Percentiles rank a stretch among this genome's conserved stretches.
These are phyloP conservation scores for Bactericera cockerelli DNA, from an alignment of 1,140 invertebrate species.

Conservation along the genomic window DNA sequence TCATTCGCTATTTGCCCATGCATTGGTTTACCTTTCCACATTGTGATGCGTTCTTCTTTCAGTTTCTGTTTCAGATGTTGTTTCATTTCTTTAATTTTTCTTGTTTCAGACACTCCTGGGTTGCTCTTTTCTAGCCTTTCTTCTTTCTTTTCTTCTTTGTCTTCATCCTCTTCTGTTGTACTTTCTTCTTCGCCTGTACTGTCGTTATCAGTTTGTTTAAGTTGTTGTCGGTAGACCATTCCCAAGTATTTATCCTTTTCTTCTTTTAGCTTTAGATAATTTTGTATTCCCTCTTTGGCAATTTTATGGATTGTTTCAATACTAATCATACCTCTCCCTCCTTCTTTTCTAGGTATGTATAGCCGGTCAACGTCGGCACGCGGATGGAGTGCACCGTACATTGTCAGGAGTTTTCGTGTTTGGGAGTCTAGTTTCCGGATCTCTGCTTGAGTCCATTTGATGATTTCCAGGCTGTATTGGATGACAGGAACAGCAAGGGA, in stretches of 20 bases:
- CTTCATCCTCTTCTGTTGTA: neutral
- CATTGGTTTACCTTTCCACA: neutral
- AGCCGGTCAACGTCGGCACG: conserved; percentile 15
- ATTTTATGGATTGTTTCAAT: neutral
- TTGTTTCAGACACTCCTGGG: neutral
- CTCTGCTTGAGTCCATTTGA: neutral
- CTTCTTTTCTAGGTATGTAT: conserved; percentile 11
- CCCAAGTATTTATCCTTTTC: neutral
- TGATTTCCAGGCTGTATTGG: conserved; percentile 3
- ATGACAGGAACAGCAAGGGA: neutral
- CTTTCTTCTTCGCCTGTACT: no score
- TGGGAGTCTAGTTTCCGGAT: conserved; percentile 7
- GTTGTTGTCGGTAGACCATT: neutral
- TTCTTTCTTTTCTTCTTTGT: neutral
- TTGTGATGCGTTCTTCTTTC: neutral
- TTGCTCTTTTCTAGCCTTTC: neutral
- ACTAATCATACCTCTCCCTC: neutral
- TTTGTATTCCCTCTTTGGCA: neutral
- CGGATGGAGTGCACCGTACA: conserved; percentile 13
- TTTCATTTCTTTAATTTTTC: neutral
- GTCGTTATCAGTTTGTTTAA: neutral
- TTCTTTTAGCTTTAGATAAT: neutral
- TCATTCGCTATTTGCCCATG: neutral
- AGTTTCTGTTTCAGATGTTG: neutral
- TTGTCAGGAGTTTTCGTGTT: conserved; percentile 14